Conservation (phyloP, 2,888 invertebrate species). For the Acanthosepion esculentum region DNA sequence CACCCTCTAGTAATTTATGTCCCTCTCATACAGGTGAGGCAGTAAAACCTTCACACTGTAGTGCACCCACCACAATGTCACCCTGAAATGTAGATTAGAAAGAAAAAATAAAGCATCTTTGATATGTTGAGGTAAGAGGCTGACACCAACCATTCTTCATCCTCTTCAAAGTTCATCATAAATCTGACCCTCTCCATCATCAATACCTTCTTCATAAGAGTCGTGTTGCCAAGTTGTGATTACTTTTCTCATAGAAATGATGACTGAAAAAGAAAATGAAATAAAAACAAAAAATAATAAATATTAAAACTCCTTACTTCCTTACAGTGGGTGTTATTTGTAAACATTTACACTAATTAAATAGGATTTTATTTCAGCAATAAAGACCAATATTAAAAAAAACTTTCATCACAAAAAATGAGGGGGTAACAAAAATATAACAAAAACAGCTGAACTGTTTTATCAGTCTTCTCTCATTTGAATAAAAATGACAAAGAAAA, state of each 20-base stretch:
- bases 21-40: background rate
- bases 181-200: constrained; percentile 46
- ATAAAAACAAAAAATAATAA: too few species aligned
- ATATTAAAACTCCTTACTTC: background rate
- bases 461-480: too few species aligned
- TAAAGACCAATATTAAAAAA: too few species aligned
- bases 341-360: too few species aligned
- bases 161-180: background rate
- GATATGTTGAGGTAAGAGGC: background rate
- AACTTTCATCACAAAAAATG: too few species aligned
- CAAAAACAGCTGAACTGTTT: too few species aligned
- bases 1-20: background rate
- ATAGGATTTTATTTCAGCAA: too few species aligned
- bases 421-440: too few species aligned
- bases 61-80: background rate
- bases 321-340: too few species aligned
- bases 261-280: constrained; percentile 48
- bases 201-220: background rate
- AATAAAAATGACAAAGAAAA: too few species aligned
- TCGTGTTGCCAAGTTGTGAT: constrained; percentile 46
- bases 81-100: background rate
- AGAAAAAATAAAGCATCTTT: too few species aligned
- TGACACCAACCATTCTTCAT: background rate
- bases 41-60: background rate
- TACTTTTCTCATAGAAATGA: constrained; percentile 52